Evolutionary conservation across 1,140 invertebrate species (phyloP).

Genomic region (Teleopsis dalmanni): DNA sequence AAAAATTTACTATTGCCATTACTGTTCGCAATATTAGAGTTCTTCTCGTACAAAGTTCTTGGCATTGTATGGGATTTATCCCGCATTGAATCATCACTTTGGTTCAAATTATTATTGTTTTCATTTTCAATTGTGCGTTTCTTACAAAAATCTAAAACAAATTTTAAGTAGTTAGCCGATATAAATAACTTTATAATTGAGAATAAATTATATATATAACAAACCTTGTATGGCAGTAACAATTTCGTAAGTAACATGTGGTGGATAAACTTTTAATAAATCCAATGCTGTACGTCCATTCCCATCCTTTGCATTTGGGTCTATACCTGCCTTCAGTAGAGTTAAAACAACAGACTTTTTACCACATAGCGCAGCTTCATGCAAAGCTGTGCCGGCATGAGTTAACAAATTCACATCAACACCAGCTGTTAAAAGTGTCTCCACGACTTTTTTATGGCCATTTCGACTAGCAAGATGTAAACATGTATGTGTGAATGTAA

Average conservation of each 20-base stretch:
- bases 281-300: conserved; percentile 82
- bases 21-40: too few species aligned
- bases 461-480: conserved; percentile 89
- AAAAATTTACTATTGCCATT: too few species aligned
- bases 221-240: conserved; percentile 77
- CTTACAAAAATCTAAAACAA: conserved; percentile 4
- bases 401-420: conserved; percentile 86
- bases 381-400: conserved; percentile 80
- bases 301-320: conserved; percentile 68
- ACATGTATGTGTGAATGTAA: conserved; percentile 70
- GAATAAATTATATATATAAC: conserved; percentile 22
- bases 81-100: too few species aligned
- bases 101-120: too few species aligned
- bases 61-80: too few species aligned
- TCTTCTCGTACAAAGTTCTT: too few species aligned
- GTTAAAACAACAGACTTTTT: conserved; percentile 83
- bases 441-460: conserved; percentile 78
- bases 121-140: too few species aligned
- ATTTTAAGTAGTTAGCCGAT: neutral
- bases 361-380: conserved; percentile 89
- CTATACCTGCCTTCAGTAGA: conserved; percentile 75
- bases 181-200: neutral
- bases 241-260: conserved; percentile 77
- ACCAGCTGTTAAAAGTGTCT: conserved; percentile 73
- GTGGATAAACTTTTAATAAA: conserved; percentile 76